Conservation (phyloP, 2,888 invertebrate genomes). For the Eumacrocentrus americanus region DNA sequence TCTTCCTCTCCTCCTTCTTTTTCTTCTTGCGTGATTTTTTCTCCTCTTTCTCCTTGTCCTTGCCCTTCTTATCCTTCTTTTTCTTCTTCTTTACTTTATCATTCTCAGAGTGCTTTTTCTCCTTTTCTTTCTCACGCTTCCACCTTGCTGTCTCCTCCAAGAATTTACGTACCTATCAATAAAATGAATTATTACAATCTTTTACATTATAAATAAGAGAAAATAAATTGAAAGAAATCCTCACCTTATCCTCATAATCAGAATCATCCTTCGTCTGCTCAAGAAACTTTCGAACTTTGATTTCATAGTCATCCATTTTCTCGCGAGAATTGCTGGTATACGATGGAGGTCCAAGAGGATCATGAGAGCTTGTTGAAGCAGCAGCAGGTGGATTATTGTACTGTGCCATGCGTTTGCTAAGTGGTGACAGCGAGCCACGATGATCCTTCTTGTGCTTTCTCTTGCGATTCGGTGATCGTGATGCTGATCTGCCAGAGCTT, state of each 20-base stretch:
- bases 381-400: slow-evolving; percentile 75
- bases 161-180: slow-evolving; percentile 74
- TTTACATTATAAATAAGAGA: background rate
- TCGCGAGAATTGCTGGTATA: slow-evolving; percentile 59
- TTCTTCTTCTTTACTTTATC: slow-evolving; percentile 73
- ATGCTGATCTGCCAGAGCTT: slow-evolving; percentile 53
- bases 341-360: slow-evolving; percentile 63
- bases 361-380: slow-evolving; percentile 53
- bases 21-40: slow-evolving; percentile 65
- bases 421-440: slow-evolving; percentile 76
- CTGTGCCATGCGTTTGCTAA: slow-evolving; percentile 84
- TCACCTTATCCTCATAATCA: slow-evolving; percentile 78
- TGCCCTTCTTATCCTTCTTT: slow-evolving; percentile 76
- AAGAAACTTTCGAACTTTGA: slow-evolving; percentile 75
- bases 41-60: slow-evolving; percentile 71
- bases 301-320: slow-evolving; percentile 68
- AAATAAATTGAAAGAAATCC: slow-evolving; percentile 21
- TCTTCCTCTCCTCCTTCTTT: slow-evolving; percentile 70
- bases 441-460: slow-evolving; percentile 68
- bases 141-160: slow-evolving; percentile 83
- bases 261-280: slow-evolving; percentile 83
- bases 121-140: slow-evolving; percentile 75
- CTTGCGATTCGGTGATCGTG: slow-evolving; percentile 54
- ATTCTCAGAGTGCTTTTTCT: slow-evolving; percentile 74
- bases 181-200: background rate